A percentile compares a stretch with the other conserved stretches of the same genome.
Evolutionary conservation across 2,797 vertebrate genomes (phyloP).

Genomic region (Myotis pilosus): DNA sequence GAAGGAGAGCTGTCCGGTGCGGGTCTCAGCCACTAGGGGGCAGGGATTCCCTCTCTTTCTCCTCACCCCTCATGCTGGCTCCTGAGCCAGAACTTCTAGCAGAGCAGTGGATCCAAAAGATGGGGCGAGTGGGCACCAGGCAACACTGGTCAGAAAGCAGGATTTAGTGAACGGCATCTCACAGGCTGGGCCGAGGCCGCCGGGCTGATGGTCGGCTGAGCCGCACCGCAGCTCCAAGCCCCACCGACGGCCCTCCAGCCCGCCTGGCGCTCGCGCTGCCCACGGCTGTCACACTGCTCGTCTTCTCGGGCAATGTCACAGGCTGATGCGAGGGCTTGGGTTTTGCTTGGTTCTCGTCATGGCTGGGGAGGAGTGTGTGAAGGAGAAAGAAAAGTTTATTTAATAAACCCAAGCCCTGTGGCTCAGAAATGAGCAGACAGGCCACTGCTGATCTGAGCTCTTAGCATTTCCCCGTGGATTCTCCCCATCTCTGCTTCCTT

Average conservation of each 20-base stretch:
- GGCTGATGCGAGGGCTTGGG: not conserved
- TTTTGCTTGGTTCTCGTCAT: not conserved
- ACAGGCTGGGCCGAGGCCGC: not conserved
- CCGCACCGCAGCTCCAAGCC: not conserved
- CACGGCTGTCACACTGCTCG: not conserved
- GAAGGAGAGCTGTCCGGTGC: not conserved
- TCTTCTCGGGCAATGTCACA: not conserved
- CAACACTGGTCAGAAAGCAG: not conserved
- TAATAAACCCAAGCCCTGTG: not conserved
- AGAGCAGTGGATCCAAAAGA: not conserved
- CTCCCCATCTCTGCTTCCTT: not conserved
- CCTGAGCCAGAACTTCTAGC: not conserved
- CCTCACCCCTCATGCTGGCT: not conserved
- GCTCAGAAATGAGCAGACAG: not conserved
- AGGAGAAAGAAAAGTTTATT: not conserved
- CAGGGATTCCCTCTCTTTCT: not conserved
- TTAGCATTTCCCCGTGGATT: not conserved
- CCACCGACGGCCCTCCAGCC: not conserved
- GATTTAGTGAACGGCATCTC: not conserved
- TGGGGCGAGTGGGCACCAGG: too few species aligned
- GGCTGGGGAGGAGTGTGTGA: not conserved
- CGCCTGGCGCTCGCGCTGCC: not conserved
- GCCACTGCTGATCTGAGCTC: not conserved
- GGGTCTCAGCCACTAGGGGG: too few species aligned
- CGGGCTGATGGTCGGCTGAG: not conserved